Evolutionary conservation across 2,113 vertebrate genomes (phyloP).

Genomic region (Probosciger aterrimus): DNA sequence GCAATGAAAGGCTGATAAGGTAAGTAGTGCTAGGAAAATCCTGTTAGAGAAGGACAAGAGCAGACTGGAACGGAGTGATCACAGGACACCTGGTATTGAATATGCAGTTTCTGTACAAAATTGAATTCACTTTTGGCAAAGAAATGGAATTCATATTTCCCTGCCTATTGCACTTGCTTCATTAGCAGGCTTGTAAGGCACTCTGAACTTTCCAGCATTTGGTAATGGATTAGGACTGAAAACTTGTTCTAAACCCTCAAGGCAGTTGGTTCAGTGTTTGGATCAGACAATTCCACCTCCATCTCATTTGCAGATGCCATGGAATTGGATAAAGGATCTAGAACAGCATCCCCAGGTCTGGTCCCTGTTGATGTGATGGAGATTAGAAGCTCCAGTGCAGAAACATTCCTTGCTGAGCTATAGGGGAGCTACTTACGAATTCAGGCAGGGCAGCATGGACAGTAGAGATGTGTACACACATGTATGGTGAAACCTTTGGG

Average conservation of each 20-base stretch:
- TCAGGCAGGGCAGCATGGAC: not conserved
- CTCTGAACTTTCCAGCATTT: not conserved
- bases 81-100: not conserved
- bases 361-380: accelerated
- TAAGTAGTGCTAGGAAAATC: constrained; percentile 32
- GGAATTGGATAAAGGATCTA: not conserved
- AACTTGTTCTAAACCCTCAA: not conserved
- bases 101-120: not conserved
- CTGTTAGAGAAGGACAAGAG: constrained; percentile 3
- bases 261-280: not conserved
- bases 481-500: accelerated
- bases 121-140: not conserved
- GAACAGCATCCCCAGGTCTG: not conserved
- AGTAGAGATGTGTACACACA: not conserved
- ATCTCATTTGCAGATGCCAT: not conserved
- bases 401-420: not conserved
- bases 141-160: not conserved
- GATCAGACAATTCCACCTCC: not conserved
- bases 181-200: not conserved
- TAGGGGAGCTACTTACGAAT: not conserved
- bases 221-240: not conserved
- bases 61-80: not conserved
- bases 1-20: constrained; percentile 15
- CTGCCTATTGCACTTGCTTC: not conserved
- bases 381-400: not conserved